These are phyloP conservation scores for Pachyramphus minor DNA, from an alignment of 2,113 vertebrate genomes.

Conservation along the genomic window DNA sequence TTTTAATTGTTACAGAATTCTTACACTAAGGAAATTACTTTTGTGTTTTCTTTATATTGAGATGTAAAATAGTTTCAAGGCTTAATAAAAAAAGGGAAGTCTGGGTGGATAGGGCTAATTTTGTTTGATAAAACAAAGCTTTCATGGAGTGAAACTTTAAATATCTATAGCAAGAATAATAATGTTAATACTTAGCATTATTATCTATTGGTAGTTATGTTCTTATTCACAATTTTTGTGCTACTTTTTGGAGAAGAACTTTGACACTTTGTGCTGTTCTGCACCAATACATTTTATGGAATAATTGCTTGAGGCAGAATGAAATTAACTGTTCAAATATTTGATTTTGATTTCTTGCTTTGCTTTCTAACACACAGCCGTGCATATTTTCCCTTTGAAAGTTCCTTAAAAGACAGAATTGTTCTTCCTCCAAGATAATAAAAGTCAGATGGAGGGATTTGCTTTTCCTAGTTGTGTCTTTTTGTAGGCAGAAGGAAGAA, in stretches of 20 bases:
- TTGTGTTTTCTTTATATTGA: background rate
- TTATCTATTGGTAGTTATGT: background rate
- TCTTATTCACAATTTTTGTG: background rate
- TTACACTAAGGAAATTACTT: background rate
- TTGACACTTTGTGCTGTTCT: background rate
- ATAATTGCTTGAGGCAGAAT: slow-evolving; percentile 20
- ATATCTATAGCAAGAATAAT: background rate
- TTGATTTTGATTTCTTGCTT: background rate
- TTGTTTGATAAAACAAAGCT: background rate
- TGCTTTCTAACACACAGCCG: background rate
- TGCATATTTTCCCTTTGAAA: background rate
- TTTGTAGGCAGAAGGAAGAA: background rate
- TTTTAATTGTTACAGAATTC: background rate
- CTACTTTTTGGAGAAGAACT: background rate
- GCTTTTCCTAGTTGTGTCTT: background rate
- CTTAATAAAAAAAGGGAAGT: background rate
- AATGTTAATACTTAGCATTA: background rate
- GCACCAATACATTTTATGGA: background rate
- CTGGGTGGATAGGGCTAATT: background rate
- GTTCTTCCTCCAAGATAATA: background rate
- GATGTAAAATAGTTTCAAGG: background rate
- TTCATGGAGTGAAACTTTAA: background rate
- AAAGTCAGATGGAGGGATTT: background rate
- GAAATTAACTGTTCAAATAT: slow-evolving; percentile 31
- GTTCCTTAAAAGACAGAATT: background rate